Evolutionary conservation across 2,888 invertebrate genomes (phyloP).

Genomic region (Nyleta sp.): DNA sequence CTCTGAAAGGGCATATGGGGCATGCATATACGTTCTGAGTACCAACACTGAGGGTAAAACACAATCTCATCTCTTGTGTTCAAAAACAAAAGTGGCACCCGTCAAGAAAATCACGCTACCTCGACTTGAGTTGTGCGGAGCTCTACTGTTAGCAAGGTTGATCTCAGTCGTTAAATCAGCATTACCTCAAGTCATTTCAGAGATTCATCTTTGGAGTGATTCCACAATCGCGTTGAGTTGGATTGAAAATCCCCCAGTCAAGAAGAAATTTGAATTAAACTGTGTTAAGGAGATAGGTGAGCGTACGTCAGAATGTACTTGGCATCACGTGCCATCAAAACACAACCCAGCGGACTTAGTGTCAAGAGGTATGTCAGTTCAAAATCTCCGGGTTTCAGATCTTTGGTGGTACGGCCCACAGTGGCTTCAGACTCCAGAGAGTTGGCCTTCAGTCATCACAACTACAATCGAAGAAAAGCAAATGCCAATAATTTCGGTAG

Average conservation of each 20-base stretch:
- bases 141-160: conserved; percentile 17
- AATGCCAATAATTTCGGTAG: too few species aligned
- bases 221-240: conserved; percentile 29
- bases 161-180: conserved; percentile 7
- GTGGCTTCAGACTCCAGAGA: not conserved
- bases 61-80: conserved; percentile 39
- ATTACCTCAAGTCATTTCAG: too few species aligned
- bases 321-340: not conserved
- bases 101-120: conserved; percentile 27
- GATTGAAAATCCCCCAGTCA: conserved; percentile 18
- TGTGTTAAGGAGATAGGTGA: not conserved
- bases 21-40: too few species aligned
- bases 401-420: not conserved
- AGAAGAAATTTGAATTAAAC: conserved; percentile 7
- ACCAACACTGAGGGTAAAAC: not conserved
- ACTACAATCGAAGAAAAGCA: too few species aligned
- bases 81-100: conserved; percentile 55
- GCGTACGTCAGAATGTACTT: not conserved
- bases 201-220: conserved; percentile 5
- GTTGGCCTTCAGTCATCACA: too few species aligned
- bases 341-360: conserved; percentile 1
- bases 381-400: not conserved
- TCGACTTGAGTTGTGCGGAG: conserved; percentile 36
- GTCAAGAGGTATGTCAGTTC: not conserved
- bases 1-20: too few species aligned